Conservation (phyloP, 2,113 vertebrate species). For the Nesoenas mayeri region DNA sequence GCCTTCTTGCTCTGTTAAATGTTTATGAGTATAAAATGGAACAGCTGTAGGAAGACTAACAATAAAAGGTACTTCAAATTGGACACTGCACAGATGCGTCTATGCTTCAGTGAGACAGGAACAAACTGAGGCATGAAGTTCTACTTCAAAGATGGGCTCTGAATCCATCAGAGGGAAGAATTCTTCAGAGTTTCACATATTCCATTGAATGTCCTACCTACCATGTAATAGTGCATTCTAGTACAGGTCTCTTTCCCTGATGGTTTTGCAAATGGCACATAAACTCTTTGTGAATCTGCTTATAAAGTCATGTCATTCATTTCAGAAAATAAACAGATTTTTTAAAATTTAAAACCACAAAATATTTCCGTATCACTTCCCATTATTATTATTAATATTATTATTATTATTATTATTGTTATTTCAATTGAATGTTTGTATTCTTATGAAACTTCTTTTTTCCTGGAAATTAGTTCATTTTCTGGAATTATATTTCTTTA, state of each 20-base stretch:
- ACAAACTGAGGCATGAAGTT: not conserved
- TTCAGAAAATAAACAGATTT: not conserved
- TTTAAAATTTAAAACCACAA: not conserved
- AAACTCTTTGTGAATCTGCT: not conserved
- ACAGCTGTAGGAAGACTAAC: not conserved
- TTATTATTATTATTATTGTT: too few relatives aligned
- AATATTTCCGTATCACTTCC: not conserved
- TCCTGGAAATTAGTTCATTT: not conserved
- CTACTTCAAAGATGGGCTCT: not conserved
- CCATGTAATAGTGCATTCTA: not conserved
- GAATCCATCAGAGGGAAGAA: not conserved
- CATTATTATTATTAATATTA: not conserved
- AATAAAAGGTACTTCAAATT: not conserved
- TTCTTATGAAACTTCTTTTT: not conserved
- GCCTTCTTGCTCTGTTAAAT: not conserved
- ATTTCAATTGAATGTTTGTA: not conserved
- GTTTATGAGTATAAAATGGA: not conserved
- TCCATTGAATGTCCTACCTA: rapidly evolving
- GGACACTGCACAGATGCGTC: not conserved
- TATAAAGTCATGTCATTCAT: not conserved
- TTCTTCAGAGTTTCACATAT: not conserved
- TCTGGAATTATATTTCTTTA: not conserved
- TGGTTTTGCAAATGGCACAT: not conserved
- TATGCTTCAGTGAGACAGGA: not conserved
- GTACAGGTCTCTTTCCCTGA: not conserved